phyloP scores from a whole-genome alignment of 1,140 invertebrate genomes.

The Andricus grossulariae region DNA sequence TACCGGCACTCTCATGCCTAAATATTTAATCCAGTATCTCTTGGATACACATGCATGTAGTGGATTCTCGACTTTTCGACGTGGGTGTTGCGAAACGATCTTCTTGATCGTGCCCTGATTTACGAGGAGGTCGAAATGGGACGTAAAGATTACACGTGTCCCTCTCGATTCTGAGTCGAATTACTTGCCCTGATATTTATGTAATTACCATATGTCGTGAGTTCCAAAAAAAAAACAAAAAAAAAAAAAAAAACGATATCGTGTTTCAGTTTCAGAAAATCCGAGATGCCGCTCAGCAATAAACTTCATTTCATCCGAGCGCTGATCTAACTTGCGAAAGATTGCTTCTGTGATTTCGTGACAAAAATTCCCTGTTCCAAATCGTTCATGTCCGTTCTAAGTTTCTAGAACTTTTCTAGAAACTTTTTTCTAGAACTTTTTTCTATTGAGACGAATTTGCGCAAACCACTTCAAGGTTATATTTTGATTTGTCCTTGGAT shows the following conservation, averaged over 20 bases:
- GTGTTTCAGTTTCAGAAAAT: background rate
- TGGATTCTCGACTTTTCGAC: conserved; percentile 23
- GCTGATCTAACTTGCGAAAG: conserved; percentile 3
- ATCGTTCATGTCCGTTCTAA: no score
- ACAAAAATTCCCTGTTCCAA: background rate
- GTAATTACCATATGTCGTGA: conserved; percentile 44
- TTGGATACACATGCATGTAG: background rate
- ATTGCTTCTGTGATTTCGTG: background rate
- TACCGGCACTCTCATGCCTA: conserved; percentile 16
- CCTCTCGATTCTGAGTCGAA: conserved; percentile 40
- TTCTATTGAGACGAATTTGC: no score
- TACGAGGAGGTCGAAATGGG: conserved; percentile 59
- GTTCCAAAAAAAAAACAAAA: conserved; percentile 13
- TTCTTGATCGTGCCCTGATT: conserved; percentile 67
- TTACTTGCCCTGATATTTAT: conserved; percentile 46
- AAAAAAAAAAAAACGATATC: conserved; percentile 3
- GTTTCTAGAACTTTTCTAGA: no score
- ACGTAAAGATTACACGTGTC: conserved; percentile 57
- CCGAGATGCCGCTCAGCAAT: conserved; percentile 12
- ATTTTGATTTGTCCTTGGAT: no score
- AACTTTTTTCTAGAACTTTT: no score
- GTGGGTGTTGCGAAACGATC: conserved; percentile 65
- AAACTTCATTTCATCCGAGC: conserved; percentile 17
- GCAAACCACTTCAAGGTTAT: no score
- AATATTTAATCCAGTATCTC: conserved; percentile 6